Percentiles rank a stretch among this genome's conserved stretches.
These are phyloP conservation scores for human (Homo sapiens) DNA, from an alignment of 2,113 vertebrate genomes.

Conservation along the genomic window GRCh38 chr6:36691001-36691500, in stretches of 20 bases:
- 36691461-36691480: not conserved
- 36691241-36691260: not conserved
- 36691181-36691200: not conserved
- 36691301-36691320: not conserved
- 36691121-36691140: not conserved
- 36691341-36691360: not conserved
- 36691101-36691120: not conserved
- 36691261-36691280: not conserved
- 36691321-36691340: not conserved
- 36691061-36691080: not conserved
- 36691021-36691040: not conserved
- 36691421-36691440: not conserved
- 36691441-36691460: not conserved
- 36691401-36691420: not conserved
- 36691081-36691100: not conserved
- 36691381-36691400: not conserved
- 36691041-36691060: not conserved
- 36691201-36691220: not conserved
- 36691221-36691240: not conserved
- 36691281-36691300: not conserved
- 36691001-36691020: not conserved
- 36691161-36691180: not conserved
- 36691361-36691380: not conserved
- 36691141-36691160: not conserved
- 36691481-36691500: not conserved